Base-by-base conservation (phyloP, 2,797 vertebrate genomes). In the Myotis findleyi region DNA sequence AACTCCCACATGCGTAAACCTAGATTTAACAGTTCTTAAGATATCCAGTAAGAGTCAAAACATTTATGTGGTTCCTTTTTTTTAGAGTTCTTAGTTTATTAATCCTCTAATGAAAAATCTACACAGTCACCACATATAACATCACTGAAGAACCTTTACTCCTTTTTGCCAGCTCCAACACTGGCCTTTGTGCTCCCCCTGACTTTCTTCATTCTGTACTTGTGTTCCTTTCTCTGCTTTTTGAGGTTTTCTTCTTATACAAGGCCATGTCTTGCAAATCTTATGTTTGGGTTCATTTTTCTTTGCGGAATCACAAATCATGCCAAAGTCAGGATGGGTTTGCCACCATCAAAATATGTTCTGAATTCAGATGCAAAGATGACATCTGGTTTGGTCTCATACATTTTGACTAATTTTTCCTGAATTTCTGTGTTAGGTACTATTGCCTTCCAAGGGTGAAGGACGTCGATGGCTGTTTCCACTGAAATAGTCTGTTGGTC, bases 11-110 rank as follows among this genome's bases (percentile, higher is more conserved):
- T 80, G 71, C 3, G 9, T 47, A 33, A 91, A 41, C 30, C 62
- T 89, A 44, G 33, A 93, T 93, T 91, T 91, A 71, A n/a, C 11
- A 76, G 23, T 75, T 95, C 23, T 90, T 83, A 81, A 88, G 71
- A 55, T 80, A 44, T 44, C 41, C 55, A 76, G 1, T 88, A 53
- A 80, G 47, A 84, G 25, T 86, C n/a, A 77, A 72, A 81, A 64
- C 23, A 9, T 69, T 38, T 75, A 27, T 49, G 4, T 64, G 6
- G 0, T 71, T 49, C n/a, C 55, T 59, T 72, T 21, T 85, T 83
- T 82, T 41, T 8, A 51, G 16, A 75, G 27, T 51, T 76, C 73
- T 76, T 51, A n/a, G 17, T 51, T 76, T 76, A 49, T 51, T 76
- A 76, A 51, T 76, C 30, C 30, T 76, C 9, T 51, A 11, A 51